Base-by-base conservation (phyloP, 2,113 vertebrate species). In the Agelaius phoeniceus region DNA sequence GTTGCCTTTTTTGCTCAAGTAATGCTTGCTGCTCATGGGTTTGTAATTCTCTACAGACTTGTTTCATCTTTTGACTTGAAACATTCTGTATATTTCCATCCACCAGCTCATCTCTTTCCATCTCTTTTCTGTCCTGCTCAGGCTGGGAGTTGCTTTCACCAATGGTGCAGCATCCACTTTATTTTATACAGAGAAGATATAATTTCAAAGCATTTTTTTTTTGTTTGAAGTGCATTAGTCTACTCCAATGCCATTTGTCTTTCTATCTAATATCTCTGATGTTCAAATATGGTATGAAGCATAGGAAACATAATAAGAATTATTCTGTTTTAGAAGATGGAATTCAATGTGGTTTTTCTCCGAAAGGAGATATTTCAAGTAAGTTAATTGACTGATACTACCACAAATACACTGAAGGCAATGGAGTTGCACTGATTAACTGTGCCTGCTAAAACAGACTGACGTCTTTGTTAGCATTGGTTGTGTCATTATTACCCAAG, bases 401-500 rank as follows among this genome's bases (percentile, higher is more conserved):
- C 59, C 49, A 30, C 41, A 79, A 76, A 83, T 44, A 73, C 23
- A n/a, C 35, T 35, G 37, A 61, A 90, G 63, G 89, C 67, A 80
- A 10, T 61, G 49, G 35, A 80, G 54, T 43, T 83, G 76, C 74
- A 76, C 72, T 68, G 54, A 65, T 90, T 76, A 86, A 57, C 41
- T 44, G 1, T 48, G 55, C 27, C 67, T 86, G 24, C 59, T 73
- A 68, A 68, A 72, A 54, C 74, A 43, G 48, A 67, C 18, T 71
- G 52, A 85, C 24, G 15, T 80, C 41, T 33, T 76, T 31, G 24
- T 55, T 88, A 52, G 62, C 37, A 35, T 8, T 73, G 52, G 4
- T 28, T 65, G 27, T 83, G 43, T 76, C 90, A 92, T 92, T 76
- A 90, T 90, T 96, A 86, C 63, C 68, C 49, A 85, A n/a, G 67